Evolutionary conservation across 2,113 vertebrate species (phyloP), one percentile per base, ranked within the genome.

Genomic region (Cynoglossus semilaevis): DNA sequence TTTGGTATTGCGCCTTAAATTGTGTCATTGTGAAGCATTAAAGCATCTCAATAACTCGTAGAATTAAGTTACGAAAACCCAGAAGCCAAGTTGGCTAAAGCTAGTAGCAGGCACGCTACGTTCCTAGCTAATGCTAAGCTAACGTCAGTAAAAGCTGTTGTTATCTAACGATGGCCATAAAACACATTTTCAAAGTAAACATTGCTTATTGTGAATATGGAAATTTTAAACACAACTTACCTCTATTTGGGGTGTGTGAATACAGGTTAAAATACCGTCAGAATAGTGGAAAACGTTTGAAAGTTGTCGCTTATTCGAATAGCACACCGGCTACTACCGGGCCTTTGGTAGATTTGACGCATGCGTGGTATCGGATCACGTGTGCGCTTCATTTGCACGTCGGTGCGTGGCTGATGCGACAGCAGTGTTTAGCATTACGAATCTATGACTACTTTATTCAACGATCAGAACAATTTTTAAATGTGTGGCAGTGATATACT

Each of bases 291-390:
- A 76, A 70, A 45, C 37, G 12, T 58, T 29, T 48, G 37, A 49
- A 70, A 66, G n/a, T n/a, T n/a, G n/a, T n/a, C n/a, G n/a, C n/a
- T n/a, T 17, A 63, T 42, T 51, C 15, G 22, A 52, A 73, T 81
- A 83, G 84, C 82, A 62, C 70, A 12, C 9, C 49, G 45, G 73
- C 69, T 79, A 76, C 53, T 50, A 36, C n/a, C 19, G 35, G 81
- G 78, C 85, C 77, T 74, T 59, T 67, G 18, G n/a, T 64, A 55
- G 67, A 48, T 70, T 29, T 56, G 38, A 69, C 79, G 76, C 86
- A 81, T 0, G 74, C 75, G 76, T 70, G 0, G 5, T 75, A 56
- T 16, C 6, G 13, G 1, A 16, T 0, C 1, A 8, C 9, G 6
- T 0, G 59, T 0, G 60, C 63, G 74, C 65, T 85, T 68, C 77